These are phyloP conservation scores for Agapornis canus DNA, from an alignment of 2,797 vertebrate genomes.

Conservation along the genomic window DNA sequence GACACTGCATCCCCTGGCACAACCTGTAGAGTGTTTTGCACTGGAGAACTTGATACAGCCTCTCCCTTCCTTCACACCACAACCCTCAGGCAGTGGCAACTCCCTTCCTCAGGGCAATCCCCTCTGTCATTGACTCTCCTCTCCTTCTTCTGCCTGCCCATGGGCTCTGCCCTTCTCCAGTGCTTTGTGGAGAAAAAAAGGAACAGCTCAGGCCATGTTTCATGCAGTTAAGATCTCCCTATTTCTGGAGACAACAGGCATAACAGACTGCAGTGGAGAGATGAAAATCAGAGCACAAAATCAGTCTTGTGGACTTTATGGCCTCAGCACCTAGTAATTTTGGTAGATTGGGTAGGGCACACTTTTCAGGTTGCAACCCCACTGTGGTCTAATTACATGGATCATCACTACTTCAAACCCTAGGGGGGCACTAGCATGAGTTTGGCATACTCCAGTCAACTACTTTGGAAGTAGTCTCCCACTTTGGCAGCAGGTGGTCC, in stretches of 20 bases:
- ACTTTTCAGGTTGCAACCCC: background rate
- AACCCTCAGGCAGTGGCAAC: background rate
- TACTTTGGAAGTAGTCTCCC: background rate
- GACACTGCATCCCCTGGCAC: background rate
- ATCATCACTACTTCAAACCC: background rate
- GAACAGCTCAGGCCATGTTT: background rate
- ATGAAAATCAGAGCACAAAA: background rate
- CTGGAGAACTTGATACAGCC: background rate
- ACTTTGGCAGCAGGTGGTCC: background rate
- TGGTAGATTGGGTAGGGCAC: background rate
- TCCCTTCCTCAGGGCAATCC: background rate
- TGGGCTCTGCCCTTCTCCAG: background rate
- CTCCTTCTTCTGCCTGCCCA: background rate
- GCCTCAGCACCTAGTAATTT: background rate
- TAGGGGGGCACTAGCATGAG: background rate
- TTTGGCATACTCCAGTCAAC: background rate
- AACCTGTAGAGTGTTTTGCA: background rate
- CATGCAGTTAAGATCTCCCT: background rate
- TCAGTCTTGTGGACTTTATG: background rate
- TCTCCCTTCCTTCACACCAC: background rate
- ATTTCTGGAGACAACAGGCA: background rate
- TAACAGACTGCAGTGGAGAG: background rate
- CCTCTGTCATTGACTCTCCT: background rate
- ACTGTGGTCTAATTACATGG: accelerated
- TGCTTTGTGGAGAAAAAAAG: background rate